Conservation (phyloP, 1,140 invertebrate species). For the Heterodera carotae region DNA sequence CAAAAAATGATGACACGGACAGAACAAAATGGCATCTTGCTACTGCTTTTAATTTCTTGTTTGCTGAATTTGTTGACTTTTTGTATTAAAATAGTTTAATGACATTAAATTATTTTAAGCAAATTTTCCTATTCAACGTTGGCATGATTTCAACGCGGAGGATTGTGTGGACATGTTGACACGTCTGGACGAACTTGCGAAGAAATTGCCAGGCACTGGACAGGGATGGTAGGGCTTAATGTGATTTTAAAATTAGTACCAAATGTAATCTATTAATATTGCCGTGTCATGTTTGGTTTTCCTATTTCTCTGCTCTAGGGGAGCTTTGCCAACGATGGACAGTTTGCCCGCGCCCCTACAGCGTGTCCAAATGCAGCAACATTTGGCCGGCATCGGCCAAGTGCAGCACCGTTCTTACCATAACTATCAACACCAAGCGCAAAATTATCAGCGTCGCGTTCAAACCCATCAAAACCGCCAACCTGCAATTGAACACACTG, state of each 20-base stretch:
- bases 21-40: too few relatives aligned
- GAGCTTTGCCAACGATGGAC: neutral
- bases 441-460: neutral
- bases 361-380: neutral
- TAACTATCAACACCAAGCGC: neutral
- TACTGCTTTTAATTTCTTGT: too few relatives aligned
- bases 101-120: too few relatives aligned
- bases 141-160: neutral
- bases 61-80: too few relatives aligned
- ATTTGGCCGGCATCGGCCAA: neutral
- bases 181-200: neutral
- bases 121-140: neutral
- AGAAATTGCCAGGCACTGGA: neutral
- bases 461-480: neutral
- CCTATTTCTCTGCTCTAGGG: neutral
- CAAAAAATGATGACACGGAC: too few relatives aligned
- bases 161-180: neutral
- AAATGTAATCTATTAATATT: too few relatives aligned
- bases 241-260: too few relatives aligned
- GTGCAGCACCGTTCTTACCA: neutral
- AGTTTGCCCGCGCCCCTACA: neutral
- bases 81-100: too few relatives aligned
- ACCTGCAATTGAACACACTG: neutral
- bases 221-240: neutral
- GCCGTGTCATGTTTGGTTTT: too few relatives aligned